These are phyloP conservation scores for Bombus vancouverensis DNA, from an alignment of 1,140 invertebrate species.

Conservation along the genomic window DNA sequence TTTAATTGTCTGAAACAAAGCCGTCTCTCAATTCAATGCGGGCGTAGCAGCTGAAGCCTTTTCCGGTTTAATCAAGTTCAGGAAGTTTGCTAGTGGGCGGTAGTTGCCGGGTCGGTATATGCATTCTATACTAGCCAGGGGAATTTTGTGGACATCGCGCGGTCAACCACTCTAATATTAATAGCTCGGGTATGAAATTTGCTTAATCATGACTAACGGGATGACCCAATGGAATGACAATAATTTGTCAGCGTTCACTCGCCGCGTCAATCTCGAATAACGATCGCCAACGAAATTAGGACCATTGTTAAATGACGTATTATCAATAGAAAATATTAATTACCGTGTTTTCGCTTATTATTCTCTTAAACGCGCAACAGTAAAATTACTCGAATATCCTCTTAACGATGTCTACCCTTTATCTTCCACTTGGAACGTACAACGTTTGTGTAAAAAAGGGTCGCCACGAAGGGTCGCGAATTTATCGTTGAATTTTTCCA, in stretches of 20 bases:
- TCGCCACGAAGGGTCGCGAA: background rate
- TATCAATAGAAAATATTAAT: constrained; percentile 25
- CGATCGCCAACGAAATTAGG: constrained; percentile 33
- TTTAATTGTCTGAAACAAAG: constrained; percentile 9
- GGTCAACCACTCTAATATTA: constrained; percentile 68
- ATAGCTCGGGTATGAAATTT: constrained; percentile 66
- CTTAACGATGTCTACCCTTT: background rate
- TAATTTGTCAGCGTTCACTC: constrained; percentile 51
- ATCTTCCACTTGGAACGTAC: background rate
- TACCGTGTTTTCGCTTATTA: too few species aligned
- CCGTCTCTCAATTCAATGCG: too few species aligned
- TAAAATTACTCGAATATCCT: constrained; percentile 2
- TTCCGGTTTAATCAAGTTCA: constrained; percentile 66
- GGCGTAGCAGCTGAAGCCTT: constrained; percentile 29
- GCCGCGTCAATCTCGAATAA: constrained; percentile 55
- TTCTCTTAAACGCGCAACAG: background rate
- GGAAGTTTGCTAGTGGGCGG: constrained; percentile 59
- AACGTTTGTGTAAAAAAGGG: background rate
- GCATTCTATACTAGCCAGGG: constrained; percentile 70
- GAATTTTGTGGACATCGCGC: constrained; percentile 70
- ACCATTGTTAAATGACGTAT: constrained; percentile 10
- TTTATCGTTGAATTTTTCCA: constrained; percentile 43
- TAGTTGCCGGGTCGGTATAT: constrained; percentile 61
- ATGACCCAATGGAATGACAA: constrained; percentile 68
- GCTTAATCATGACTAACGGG: constrained; percentile 70